These are phyloP conservation scores for Caenorhabditis briggsae DNA, from an alignment of 1,140 invertebrate species.

Conservation along the genomic window DNA sequence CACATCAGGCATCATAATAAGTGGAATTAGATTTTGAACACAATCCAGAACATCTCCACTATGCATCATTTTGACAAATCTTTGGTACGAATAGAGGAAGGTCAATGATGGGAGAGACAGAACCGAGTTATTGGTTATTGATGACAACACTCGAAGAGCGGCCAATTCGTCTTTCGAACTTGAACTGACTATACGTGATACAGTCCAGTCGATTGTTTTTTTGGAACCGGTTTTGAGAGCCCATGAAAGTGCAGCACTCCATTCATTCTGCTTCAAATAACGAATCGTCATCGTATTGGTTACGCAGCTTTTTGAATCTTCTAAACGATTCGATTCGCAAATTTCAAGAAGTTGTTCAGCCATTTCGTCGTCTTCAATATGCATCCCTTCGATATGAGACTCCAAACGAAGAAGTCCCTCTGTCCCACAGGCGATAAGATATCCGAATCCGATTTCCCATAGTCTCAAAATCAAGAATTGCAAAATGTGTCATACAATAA, in stretches of 20 bases:
- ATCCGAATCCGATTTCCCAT: conserved; percentile 36
- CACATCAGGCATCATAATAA: conserved; percentile 47
- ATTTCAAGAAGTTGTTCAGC: conserved; percentile 8
- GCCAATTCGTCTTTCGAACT: conserved; percentile 17
- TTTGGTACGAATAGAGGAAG: conserved; percentile 3
- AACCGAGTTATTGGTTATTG: conserved; percentile 7
- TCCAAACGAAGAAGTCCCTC: conserved; percentile 20
- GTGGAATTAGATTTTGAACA: conserved; percentile 31
- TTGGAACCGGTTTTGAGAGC: conserved; percentile 36
- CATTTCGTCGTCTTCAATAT: conserved; percentile 50
- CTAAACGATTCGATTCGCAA: neutral
- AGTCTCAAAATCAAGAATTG: neutral
- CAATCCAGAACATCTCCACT: conserved; percentile 10
- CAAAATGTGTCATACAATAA: too few species aligned
- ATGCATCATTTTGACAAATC: conserved; percentile 45
- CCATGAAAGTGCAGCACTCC: conserved; percentile 27
- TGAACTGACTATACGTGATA: conserved; percentile 1
- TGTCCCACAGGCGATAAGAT: conserved; percentile 17
- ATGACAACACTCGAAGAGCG: neutral
- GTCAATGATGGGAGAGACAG: conserved; percentile 19
- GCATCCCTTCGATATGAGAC: conserved; percentile 21
- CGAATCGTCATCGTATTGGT: conserved; percentile 24
- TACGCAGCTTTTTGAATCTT: conserved; percentile 39
- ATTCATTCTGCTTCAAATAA: conserved; percentile 15
- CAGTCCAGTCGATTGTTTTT: conserved; percentile 23